phyloP scores from a whole-genome alignment of 2,888 invertebrate species.

The Drosophila neoperkinsi region DNA sequence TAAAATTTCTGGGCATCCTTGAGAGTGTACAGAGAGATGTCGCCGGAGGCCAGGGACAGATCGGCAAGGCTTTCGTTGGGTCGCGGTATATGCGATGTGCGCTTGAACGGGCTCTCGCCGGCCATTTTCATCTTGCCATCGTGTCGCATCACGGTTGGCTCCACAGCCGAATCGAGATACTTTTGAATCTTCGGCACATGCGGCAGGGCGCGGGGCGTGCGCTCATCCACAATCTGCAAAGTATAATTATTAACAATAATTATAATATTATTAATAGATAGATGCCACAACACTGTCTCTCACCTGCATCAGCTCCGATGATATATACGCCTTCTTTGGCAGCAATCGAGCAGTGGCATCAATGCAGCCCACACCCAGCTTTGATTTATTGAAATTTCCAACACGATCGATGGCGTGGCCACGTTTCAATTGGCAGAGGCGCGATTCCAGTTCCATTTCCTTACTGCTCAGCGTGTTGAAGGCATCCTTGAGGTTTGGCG shows the following conservation, averaged over 20 bases:
- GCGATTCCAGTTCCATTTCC: constrained; percentile 78
- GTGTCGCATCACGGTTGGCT: constrained; percentile 83
- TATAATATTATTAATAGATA: constrained; percentile 1
- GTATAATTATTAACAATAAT: constrained; percentile 4
- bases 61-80: constrained; percentile 82
- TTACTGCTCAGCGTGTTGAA: constrained; percentile 61
- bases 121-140: constrained; percentile 83
- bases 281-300: constrained; percentile 34
- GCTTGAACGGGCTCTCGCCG: constrained; percentile 2
- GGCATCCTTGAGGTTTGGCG: constrained; percentile 48
- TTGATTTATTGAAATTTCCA: constrained; percentile 14
- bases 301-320: constrained; percentile 82
- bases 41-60: constrained; percentile 84
- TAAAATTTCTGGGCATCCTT: constrained; percentile 85
- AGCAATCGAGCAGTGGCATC: constrained; percentile 49
- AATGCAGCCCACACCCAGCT: constrained; percentile 29
- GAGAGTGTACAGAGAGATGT: constrained; percentile 84
- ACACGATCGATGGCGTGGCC: neutral
- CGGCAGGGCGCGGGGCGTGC: constrained; percentile 82
- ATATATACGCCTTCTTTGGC: constrained; percentile 84
- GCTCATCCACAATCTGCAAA: constrained; percentile 82
- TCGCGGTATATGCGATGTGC: constrained; percentile 48
- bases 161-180: constrained; percentile 77
- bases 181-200: constrained; percentile 83
- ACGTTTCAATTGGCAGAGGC: constrained; percentile 40